Percentiles rank a stretch among this genome's conserved stretches.
Evolutionary conservation across 2,113 vertebrate species (phyloP).

Genomic region (Notarius quadriscutis): DNA sequence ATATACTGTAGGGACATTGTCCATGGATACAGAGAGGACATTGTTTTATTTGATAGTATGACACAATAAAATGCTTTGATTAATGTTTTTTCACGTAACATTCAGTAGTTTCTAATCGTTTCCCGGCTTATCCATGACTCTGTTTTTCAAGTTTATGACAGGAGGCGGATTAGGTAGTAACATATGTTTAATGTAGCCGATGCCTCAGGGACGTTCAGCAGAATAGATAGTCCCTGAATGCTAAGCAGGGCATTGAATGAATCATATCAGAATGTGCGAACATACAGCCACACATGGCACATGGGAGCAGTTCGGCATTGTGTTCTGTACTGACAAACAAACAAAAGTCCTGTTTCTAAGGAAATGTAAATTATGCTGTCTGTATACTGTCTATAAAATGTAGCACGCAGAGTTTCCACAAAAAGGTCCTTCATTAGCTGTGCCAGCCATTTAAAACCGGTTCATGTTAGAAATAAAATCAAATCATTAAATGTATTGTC

Average conservation of each 20-base stretch:
- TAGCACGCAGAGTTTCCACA: not conserved
- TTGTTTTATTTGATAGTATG: not conserved
- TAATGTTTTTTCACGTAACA: not conserved
- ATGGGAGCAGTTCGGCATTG: not conserved
- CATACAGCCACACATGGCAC: not conserved
- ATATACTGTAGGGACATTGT: not conserved
- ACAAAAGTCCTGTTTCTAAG: not conserved
- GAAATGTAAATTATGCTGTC: not conserved
- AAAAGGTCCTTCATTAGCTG: not conserved
- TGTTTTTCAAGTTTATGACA: not conserved
- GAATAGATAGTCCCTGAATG: not conserved
- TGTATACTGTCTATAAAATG: not conserved
- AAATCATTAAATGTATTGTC: not conserved
- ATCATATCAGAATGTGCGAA: not conserved
- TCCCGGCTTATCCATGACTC: not conserved
- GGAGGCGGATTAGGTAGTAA: not conserved
- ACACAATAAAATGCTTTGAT: not conserved
- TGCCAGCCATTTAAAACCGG: not conserved
- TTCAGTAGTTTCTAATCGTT: not conserved
- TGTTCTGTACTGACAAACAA: not conserved
- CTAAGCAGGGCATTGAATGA: not conserved
- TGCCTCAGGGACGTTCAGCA: not conserved
- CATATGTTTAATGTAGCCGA: conserved; percentile 2
- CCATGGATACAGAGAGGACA: not conserved
- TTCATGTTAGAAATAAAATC: not conserved